Percentiles rank a stretch among this genome's conserved stretches.
These are phyloP conservation scores for Drosophila baimaii DNA, from an alignment of 1,140 invertebrate species.

Conservation along the genomic window DNA sequence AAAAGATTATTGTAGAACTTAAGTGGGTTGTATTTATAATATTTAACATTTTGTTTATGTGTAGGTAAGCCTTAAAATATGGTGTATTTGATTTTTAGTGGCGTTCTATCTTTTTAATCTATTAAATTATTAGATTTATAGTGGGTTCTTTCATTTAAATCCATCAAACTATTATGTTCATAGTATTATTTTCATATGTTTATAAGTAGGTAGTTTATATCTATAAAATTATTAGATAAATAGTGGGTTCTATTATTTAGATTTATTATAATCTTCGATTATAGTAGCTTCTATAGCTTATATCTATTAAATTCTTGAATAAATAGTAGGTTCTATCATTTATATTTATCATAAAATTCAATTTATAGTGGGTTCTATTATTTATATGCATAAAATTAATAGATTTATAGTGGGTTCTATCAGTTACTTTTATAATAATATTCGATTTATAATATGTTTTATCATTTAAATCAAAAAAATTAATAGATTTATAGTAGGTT, in stretches of 20 bases:
- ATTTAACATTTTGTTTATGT: neutral
- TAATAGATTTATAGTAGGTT: neutral
- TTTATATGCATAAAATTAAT: too few species aligned
- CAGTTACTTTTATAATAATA: neutral
- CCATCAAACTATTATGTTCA: neutral
- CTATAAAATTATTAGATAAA: too few species aligned
- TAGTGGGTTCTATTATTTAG: too few species aligned
- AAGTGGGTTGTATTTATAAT: neutral
- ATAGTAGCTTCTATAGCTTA: too few species aligned
- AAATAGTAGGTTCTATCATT: too few species aligned
- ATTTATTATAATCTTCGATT: too few species aligned
- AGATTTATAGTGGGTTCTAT: too few species aligned
- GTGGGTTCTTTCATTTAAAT: neutral
- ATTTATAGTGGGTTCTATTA: too few species aligned
- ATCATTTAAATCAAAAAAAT: too few species aligned
- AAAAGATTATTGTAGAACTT: neutral
- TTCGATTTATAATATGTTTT: neutral
- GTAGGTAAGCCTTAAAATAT: accelerated
- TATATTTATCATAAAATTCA: too few species aligned
- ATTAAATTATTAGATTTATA: neutral
- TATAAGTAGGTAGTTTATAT: too few species aligned
- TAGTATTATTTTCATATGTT: neutral
- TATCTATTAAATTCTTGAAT: too few species aligned
- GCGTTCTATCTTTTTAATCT: neutral
- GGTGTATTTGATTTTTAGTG: neutral